Base-by-base conservation (phyloP, 2,888 invertebrate species). In the Kryphioiulus occultus region DNA sequence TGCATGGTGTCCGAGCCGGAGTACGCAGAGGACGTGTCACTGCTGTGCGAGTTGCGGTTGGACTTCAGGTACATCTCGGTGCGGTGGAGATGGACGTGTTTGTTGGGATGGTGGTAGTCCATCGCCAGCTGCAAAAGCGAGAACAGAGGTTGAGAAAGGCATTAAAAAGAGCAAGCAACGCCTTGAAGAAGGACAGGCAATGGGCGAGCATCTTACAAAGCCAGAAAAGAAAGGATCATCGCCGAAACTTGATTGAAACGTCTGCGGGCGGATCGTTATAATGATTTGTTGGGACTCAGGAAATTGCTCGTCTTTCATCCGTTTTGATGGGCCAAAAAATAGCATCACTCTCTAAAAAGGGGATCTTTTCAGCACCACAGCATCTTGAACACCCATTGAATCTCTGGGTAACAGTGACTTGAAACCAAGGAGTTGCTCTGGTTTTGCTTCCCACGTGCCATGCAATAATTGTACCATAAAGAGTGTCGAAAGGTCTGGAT, bases 1-100 rank as follows among this genome's bases (percentile, higher is more conserved):
- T 97, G 97, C 97, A 98, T 97, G 89, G 97, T 97, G 93, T 98
- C 98, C 90, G 97, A 97, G 89, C 98, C 98, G 91, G 97, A 97
- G 93, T 98, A 98, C 88, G 98, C 98, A 90, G 98, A 98, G 92
- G 97, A 98, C 35, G 98, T 98, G 92, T 98, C 98, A 91, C 97
- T 97, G 86, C 97, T 97, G 90, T 96, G 95, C 89, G 97, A 96
- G 90, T 95, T 95, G 90, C 95, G 93, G 92, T 95, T 95, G 91
- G 95, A 95, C 93, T 97, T 97, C 92, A 96, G 95, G 92, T 96
- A 96, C 92, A 96, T 94, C 93, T 96, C 96, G 30, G 86, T 42
- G 30, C 83, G 30, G 83, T 83, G 83, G 26, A 83, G 83, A 83
- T 83, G 83, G 83, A 78, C 87, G 22, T 47, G 78, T 35, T 87